Evolutionary conservation across 2,888 invertebrate species (phyloP), one percentile per base, ranked within the genome.

Genomic region (Polylopha cassiicola): DNA sequence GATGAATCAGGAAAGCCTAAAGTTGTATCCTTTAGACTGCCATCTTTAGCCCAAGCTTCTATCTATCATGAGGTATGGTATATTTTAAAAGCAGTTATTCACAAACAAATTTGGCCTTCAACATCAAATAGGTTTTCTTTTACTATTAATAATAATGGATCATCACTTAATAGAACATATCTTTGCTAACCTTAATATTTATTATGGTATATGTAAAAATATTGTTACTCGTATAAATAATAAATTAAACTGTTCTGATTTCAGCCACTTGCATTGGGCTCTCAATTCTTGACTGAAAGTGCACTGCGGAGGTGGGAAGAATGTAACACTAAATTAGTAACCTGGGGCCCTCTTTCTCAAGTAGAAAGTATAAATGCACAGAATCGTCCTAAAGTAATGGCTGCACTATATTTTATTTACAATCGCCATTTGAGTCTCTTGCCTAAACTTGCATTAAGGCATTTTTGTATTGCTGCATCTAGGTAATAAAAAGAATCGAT

Each of bases 361-460:
- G 92, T 97, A 26, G 97, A 97, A 72, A 89, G 90, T 10, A 88
- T 98, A 16, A 95, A 95, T 75, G 95, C 97, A 23, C 96, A 97
- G 73, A 98, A 97, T 74, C 89, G 97, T 43, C 89, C 94, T 51
- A 91, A 92, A 71, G 92, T 98, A n/a, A 90, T 97, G 87, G 92
- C 96, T 0, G 94, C 95, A 33, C 86, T 98, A 18, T 85, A 97
- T 43, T 95, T 95, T 73, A 89, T 95, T 51, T 97, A 94, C 76
- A 96, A 96, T 79, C 91, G 91, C 61, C 93, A 95, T 61, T 87
- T 97, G 50, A 92, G 92, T 61, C 89, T 91, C 54, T 87, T 96
- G 50, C 91, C 92, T 44, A 92, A 92, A 65, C 89, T 92, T 37
- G 91, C 93, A 15, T 72, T 95, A 43, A 90, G 94, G 65, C 92